Evolutionary conservation across 2,888 invertebrate genomes (phyloP), one percentile per base, ranked within the genome.

Genomic region (Rhagophthalmus giganteus): DNA sequence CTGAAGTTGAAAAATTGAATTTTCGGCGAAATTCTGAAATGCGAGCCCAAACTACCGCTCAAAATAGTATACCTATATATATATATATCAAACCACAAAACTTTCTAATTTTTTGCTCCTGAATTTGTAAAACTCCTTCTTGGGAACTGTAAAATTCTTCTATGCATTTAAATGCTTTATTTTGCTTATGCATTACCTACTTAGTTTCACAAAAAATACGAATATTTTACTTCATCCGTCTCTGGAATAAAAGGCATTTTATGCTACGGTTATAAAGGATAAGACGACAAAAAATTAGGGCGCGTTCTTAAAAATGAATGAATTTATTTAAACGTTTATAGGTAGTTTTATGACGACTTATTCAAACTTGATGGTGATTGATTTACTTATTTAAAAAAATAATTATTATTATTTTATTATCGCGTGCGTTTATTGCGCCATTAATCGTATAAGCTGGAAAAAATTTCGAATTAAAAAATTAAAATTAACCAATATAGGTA

Each of bases 111-210:
- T 70, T 69, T 67, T 65, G 62, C 65, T 60, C 61, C 60, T 54
- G 50, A 54, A 65, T 65, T 64, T 65, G 61, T 61, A 58, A 63
- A 62, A 60, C 46, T 65, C 65, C 63, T 69, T 68, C 69, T 54
- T 58, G 70, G 71, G 68, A 72, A 70, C 68, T 67, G 72, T 72
- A 72, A 73, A 73, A 72, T 67, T 68, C 63, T 67, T 69, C 70
- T 63, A 74, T 74, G 74, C 74, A 74, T 74, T 74, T 74, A 73
- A 74, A 74, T 73, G 73, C 64, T 71, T 70, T 68, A 69, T 66
- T 73, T 71, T 65, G 66, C 62, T 61, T 64, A 62, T 60, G 58
- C 61, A 63, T 55, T 49, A 56, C 47, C 51, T 41, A 40, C 48
- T 54, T 47, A 50, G 42, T 58, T 47, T 40, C 44, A 55, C 58